A percentile compares a stretch with the other conserved stretches of the same genome.
phyloP scores from a whole-genome alignment of 2,797 vertebrate genomes.

The Xenopus petersii region DNA sequence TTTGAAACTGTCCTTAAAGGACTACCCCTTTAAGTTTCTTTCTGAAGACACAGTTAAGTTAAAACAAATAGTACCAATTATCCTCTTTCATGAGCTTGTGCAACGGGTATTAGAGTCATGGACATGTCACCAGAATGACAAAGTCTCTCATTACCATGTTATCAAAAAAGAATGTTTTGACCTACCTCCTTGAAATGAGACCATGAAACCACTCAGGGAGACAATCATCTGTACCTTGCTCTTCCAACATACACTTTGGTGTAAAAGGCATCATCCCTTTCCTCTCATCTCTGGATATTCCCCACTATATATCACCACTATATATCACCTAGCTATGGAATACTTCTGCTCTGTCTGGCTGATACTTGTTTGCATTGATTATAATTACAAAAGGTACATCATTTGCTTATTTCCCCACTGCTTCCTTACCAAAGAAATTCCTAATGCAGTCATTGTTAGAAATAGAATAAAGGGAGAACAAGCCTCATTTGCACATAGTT shows the following conservation, averaged over 20 bases:
- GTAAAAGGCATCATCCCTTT: slow-evolving; percentile 64
- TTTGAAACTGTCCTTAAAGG: no score
- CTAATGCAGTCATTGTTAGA: slow-evolving; percentile 56
- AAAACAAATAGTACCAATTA: not conserved
- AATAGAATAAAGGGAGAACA: slow-evolving; percentile 17
- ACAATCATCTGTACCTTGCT: slow-evolving; percentile 70
- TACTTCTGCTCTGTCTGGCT: slow-evolving; percentile 46
- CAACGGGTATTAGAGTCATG: no score
- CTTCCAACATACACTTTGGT: slow-evolving; percentile 77
- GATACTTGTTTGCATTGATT: slow-evolving; percentile 5
- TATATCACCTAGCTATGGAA: not conserved
- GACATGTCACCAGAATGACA: not conserved
- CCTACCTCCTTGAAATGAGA: slow-evolving; percentile 82
- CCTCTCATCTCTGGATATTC: not conserved
- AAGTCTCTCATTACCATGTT: not conserved
- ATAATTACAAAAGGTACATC: slow-evolving; percentile 33
- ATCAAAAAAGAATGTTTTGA: not conserved
- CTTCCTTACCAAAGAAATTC: slow-evolving; percentile 10
- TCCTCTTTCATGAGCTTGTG: no score
- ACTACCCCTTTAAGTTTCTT: no score
- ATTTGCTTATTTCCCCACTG: slow-evolving; percentile 73
- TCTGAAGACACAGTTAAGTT: no score
- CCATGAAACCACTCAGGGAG: slow-evolving; percentile 84
- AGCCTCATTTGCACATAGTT: not conserved
- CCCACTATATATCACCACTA: slow-evolving; percentile 22